These are phyloP conservation scores for Sebastes wilsoni DNA, from an alignment of 2,797 vertebrate genomes.

Conservation along the genomic window DNA sequence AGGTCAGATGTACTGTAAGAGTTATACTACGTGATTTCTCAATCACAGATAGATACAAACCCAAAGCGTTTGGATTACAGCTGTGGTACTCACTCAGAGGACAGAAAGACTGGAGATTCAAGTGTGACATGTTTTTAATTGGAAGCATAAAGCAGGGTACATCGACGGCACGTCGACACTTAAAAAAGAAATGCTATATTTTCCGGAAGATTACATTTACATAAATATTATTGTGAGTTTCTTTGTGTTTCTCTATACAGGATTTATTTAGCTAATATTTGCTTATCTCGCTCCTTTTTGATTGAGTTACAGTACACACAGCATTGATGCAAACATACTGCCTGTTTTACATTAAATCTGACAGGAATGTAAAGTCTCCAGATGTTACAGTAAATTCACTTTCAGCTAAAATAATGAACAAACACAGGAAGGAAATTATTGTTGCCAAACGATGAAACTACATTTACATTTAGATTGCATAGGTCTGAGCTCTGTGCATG, in stretches of 20 bases:
- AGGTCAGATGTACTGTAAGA: not conserved
- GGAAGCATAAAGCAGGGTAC: not conserved
- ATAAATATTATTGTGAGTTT: not conserved
- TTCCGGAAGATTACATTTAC: not conserved
- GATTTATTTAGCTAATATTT: not conserved
- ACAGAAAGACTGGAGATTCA: not conserved
- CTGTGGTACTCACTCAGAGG: not conserved
- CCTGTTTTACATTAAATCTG: constrained; percentile 9
- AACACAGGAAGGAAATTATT: not conserved
- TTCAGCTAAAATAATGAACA: constrained; percentile 3
- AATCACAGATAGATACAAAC: not conserved
- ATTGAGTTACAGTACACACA: not conserved
- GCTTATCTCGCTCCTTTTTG: not conserved
- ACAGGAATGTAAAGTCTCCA: not conserved
- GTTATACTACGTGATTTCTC: not conserved
- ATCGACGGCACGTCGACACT: not conserved
- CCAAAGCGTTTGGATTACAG: not conserved
- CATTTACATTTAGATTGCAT: constrained; percentile 51
- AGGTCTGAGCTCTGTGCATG: not conserved
- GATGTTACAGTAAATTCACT: constrained; percentile 1
- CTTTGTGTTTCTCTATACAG: not conserved
- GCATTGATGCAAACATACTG: not conserved
- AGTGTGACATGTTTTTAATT: not conserved
- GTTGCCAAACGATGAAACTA: not conserved
- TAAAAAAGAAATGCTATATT: not conserved